Conservation (phyloP, 2,888 invertebrate genomes). For the Psococerastis gibbosa region DNA sequence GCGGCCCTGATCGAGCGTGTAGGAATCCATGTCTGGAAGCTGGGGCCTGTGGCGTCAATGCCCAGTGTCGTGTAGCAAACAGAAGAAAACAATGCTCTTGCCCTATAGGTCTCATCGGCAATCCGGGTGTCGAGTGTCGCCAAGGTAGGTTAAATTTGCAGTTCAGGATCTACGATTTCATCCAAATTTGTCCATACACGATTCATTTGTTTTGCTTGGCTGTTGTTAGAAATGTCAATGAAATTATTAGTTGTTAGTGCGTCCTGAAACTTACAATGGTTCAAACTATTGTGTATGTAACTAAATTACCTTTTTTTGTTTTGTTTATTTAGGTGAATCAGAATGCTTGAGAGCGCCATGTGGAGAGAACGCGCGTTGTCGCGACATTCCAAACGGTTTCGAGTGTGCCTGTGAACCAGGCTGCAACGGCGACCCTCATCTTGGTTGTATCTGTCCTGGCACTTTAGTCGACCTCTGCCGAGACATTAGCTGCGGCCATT, state of each 20-base stretch:
- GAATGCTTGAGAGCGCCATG: conserved; percentile 68
- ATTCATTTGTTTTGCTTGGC: neutral
- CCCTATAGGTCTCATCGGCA: conserved; percentile 52
- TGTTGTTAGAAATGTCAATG: no score
- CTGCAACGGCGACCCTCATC: conserved; percentile 63
- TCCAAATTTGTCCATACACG: neutral
- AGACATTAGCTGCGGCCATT: conserved; percentile 58
- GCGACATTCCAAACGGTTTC: conserved; percentile 51
- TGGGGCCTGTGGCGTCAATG: conserved; percentile 63
- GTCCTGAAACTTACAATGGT: no score
- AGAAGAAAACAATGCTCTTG: conserved; percentile 59
- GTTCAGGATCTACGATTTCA: no score
- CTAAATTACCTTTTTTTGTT: no score
- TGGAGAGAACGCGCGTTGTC: conserved; percentile 64
- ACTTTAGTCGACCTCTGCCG: conserved; percentile 51
- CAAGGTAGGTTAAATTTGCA: no score
- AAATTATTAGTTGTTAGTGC: no score
- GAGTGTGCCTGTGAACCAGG: conserved; percentile 64
- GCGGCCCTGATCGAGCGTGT: conserved; percentile 48
- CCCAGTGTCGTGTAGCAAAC: conserved; percentile 62
- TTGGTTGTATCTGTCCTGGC: conserved; percentile 58
- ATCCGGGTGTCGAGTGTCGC: conserved; percentile 47
- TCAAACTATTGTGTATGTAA: no score
- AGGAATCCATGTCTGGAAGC: conserved; percentile 62
- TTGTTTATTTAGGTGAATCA: conserved; percentile 33